These are phyloP conservation scores for Sarcophaga bullata DNA, from an alignment of 1,140 invertebrate genomes.

Conservation along the genomic window DNA sequence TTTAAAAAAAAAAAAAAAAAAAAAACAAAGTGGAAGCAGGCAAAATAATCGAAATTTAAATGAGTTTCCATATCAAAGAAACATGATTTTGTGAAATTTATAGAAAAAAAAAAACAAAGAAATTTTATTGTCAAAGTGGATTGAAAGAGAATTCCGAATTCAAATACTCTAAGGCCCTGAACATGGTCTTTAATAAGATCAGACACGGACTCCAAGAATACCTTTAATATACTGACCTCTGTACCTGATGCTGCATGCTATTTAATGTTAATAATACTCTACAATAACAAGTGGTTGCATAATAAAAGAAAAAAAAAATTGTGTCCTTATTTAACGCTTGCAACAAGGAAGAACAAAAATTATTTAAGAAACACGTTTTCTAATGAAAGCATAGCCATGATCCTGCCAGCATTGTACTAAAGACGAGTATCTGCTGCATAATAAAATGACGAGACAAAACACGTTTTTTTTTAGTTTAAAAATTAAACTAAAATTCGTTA, in stretches of 20 bases:
- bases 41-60: slow-evolving; percentile 9
- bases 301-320: slow-evolving; percentile 32
- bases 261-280: neutral
- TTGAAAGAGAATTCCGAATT: too few species aligned
- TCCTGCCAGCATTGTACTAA: neutral
- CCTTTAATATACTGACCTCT: too few species aligned
- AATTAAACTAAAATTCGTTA: too few species aligned
- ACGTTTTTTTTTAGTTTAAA: too few species aligned
- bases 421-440: neutral
- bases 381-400: neutral
- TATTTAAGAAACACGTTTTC: neutral
- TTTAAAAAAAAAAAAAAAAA: neutral
- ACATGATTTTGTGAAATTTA: too few species aligned
- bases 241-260: too few species aligned
- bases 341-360: too few species aligned
- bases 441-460: slow-evolving; percentile 4
- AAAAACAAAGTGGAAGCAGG: neutral
- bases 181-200: too few species aligned
- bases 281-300: slow-evolving; percentile 31
- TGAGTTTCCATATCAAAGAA: neutral
- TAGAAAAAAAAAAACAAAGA: too few species aligned
- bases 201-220: too few species aligned
- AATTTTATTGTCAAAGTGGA: too few species aligned
- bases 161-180: too few species aligned
- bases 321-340: neutral